phyloP scores from a whole-genome alignment of 1,140 invertebrate genomes.

The Neodiprion virginianus region DNA sequence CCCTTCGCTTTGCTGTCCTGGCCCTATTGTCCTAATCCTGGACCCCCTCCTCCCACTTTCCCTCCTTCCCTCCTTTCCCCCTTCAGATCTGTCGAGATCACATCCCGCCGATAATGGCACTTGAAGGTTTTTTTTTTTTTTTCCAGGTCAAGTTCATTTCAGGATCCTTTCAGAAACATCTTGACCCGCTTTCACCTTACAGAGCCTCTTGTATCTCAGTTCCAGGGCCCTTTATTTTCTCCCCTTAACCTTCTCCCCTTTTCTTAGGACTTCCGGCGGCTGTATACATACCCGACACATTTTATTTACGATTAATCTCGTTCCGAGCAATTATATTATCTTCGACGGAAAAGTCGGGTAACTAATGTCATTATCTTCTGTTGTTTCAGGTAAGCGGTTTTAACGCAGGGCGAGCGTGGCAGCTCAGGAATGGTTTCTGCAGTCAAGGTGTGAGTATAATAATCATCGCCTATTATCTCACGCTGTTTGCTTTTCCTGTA shows the following conservation, averaged over 20 bases:
- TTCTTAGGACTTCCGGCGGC: neutral
- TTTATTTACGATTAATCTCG: neutral
- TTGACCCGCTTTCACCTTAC: neutral
- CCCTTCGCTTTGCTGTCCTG: neutral
- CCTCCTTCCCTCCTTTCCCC: constrained; percentile 2
- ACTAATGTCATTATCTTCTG: constrained; percentile 54
- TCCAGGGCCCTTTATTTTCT: neutral
- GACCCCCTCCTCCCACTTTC: neutral
- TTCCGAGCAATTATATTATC: constrained; percentile 7
- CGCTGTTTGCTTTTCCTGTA: constrained; percentile 46
- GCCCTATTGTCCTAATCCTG: neutral
- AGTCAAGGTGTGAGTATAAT: constrained; percentile 41
- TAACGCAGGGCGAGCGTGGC: neutral
- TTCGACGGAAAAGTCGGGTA: neutral
- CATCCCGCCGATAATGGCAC: constrained; percentile 9
- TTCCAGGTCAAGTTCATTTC: neutral
- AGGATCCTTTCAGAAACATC: neutral
- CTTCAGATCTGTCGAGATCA: constrained; percentile 15
- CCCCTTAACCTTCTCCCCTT: neutral
- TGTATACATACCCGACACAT: neutral
- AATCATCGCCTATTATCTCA: constrained; percentile 51
- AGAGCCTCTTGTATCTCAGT: neutral
- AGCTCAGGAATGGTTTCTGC: neutral
- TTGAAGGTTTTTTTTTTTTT: constrained; percentile 9
- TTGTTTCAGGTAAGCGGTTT: constrained; percentile 54